These are phyloP conservation scores for Ambastaia sidthimunki DNA, from an alignment of 2,797 vertebrate species.

Conservation along the genomic window DNA sequence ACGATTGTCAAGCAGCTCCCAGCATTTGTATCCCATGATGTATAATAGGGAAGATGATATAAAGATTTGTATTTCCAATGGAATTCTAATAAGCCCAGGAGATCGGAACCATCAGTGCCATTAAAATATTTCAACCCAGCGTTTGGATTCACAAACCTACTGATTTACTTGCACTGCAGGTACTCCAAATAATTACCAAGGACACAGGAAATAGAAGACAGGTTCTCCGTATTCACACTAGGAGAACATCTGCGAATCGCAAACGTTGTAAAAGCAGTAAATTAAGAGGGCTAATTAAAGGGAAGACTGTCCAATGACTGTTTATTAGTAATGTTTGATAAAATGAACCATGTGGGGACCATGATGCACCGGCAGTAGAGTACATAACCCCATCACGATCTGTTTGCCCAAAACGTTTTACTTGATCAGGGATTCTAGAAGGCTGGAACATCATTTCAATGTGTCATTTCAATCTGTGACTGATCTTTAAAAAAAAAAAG, in stretches of 20 bases:
- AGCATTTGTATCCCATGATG: neutral
- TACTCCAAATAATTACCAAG: conserved; percentile 28
- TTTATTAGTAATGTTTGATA: conserved; percentile 9
- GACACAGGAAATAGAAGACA: conserved; percentile 37
- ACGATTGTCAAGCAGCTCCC: neutral
- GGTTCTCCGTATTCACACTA: conserved; percentile 2
- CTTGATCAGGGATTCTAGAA: neutral
- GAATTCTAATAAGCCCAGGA: conserved; percentile 12
- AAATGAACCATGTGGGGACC: conserved; percentile 26
- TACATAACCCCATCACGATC: neutral
- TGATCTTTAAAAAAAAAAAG: neutral
- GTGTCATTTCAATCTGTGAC: neutral
- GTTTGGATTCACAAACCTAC: neutral
- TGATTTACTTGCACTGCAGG: conserved; percentile 14
- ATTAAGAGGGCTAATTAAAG: neutral
- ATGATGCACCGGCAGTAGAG: neutral
- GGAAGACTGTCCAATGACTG: neutral
- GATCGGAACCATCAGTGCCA: neutral
- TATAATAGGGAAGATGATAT: neutral
- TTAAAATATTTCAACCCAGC: conserved; percentile 18
- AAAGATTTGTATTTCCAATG: neutral
- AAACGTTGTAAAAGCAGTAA: neutral
- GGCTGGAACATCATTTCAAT: no score
- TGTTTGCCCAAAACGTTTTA: neutral
- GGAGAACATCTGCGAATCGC: conserved; percentile 33